Evolutionary conservation across 2,113 vertebrate genomes (phyloP).

Genomic region (Thamnophis sirtalis): DNA sequence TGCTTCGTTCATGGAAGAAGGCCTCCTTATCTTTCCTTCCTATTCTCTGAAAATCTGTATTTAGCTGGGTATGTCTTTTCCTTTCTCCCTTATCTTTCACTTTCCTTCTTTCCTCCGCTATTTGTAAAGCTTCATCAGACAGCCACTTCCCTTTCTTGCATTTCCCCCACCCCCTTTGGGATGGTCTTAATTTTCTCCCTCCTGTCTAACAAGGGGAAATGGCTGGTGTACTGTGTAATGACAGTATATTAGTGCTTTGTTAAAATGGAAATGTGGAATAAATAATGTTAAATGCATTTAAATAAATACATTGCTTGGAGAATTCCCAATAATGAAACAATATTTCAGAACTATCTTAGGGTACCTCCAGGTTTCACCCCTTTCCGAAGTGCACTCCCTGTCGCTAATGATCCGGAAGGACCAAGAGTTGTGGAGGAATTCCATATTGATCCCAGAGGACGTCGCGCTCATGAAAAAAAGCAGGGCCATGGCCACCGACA

Average conservation of each 20-base stretch:
- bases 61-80: background rate
- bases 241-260: background rate
- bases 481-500: background rate
- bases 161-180: too few relatives aligned
- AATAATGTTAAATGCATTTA: background rate
- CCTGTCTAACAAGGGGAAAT: background rate
- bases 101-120: background rate
- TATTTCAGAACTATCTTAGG: rapidly evolving
- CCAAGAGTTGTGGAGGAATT: background rate
- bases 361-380: background rate
- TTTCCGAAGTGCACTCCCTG: rapidly evolving
- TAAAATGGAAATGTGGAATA: background rate
- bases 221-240: background rate
- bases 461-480: rapidly evolving
- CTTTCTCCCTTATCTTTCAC: background rate
- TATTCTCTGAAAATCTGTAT: background rate
- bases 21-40: background rate
- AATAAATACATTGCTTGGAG: background rate
- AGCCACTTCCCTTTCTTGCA: background rate
- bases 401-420: background rate
- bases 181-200: background rate
- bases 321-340: background rate
- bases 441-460: background rate
- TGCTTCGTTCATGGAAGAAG: background rate
- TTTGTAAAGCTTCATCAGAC: background rate